Conservation (phyloP, 1,140 invertebrate species). For the Saccostrea echinata region DNA sequence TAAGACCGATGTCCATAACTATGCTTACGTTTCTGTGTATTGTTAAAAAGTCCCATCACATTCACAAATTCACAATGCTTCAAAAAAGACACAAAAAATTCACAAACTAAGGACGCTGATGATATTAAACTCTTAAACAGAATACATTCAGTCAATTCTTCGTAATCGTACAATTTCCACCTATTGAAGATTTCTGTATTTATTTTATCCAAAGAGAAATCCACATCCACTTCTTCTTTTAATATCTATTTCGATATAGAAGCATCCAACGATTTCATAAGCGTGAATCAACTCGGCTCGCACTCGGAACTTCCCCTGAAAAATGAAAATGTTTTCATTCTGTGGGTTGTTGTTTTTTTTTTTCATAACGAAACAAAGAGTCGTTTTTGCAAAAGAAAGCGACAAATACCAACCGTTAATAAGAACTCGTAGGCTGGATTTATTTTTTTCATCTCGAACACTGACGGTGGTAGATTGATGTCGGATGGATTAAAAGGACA, state of each 20-base stretch:
- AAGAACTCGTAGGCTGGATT: neutral
- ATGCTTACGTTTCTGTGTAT: too few relatives aligned
- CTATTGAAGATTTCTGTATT: neutral
- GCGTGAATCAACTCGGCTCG: neutral
- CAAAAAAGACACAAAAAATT: too few relatives aligned
- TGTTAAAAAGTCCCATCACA: too few relatives aligned
- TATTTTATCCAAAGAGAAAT: neutral
- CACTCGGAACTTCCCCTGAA: neutral
- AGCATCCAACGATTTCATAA: neutral
- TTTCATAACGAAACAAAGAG: neutral
- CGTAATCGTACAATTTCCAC: too few relatives aligned
- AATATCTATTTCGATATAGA: neutral
- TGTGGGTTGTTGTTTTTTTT: neutral
- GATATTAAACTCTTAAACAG: too few relatives aligned
- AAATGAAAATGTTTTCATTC: neutral
- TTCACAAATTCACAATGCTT: too few relatives aligned
- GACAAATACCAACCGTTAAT: neutral
- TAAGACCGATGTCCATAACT: too few relatives aligned
- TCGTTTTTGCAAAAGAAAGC: neutral
- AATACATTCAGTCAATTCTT: too few relatives aligned
- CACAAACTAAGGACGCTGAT: too few relatives aligned
- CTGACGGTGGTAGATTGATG: neutral
- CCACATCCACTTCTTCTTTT: neutral
- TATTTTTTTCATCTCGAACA: neutral
- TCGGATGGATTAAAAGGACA: constrained; percentile 1